Conservation (phyloP, 2,888 invertebrate genomes). For the Thecophora atra region DNA sequence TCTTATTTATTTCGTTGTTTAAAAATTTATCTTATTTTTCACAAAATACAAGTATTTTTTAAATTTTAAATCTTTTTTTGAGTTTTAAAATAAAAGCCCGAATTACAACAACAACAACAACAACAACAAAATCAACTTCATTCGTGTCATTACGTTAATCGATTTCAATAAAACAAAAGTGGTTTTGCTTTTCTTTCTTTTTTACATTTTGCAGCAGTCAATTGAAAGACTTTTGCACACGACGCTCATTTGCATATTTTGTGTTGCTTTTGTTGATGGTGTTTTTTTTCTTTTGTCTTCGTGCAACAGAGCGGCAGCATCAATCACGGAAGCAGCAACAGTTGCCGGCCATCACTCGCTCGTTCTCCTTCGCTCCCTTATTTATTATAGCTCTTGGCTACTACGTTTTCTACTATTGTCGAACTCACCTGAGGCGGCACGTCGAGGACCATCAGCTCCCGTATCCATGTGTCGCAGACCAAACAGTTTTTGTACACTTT, state of each 20-base stretch:
- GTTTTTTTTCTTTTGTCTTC: too few species aligned
- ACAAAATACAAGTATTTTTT: too few species aligned
- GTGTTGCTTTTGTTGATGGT: not conserved
- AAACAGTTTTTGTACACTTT: constrained; percentile 66
- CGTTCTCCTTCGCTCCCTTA: not conserved
- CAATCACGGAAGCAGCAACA: too few species aligned
- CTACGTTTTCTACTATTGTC: not conserved
- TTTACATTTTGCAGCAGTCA: not conserved
- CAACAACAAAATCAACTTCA: not conserved
- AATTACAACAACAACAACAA: not conserved
- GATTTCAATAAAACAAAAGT: not conserved
- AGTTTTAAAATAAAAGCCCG: too few species aligned
- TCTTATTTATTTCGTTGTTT: too few species aligned
- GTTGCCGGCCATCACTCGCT: not conserved
- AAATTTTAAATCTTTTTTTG: too few species aligned
- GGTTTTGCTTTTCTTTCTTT: not conserved
- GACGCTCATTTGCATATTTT: constrained; percentile 3
- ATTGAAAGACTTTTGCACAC: not conserved
- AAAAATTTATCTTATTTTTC: too few species aligned
- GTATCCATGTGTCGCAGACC: constrained; percentile 66
- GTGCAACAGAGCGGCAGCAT: too few species aligned
- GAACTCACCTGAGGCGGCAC: constrained; percentile 66
- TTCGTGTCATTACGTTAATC: constrained; percentile 9
- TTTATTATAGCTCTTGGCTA: not conserved
- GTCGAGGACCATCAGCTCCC: constrained; percentile 67